Evolutionary conservation across 2,113 vertebrate species (phyloP).

Genomic region (Limanda limanda): DNA sequence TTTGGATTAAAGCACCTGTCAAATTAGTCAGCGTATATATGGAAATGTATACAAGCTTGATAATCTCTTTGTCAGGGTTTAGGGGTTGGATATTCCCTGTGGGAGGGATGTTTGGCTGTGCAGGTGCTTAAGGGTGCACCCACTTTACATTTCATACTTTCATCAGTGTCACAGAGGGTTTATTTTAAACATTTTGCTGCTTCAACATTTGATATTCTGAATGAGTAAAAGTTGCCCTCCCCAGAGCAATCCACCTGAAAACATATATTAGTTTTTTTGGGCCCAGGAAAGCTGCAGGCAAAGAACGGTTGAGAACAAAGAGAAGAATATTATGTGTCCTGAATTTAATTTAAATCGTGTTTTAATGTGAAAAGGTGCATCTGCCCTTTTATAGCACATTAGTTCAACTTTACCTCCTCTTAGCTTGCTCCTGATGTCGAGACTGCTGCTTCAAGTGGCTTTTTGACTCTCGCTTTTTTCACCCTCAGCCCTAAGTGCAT

Average conservation of each 20-base stretch:
- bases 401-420: slow-evolving; percentile 7
- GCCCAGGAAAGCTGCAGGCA: slow-evolving; percentile 26
- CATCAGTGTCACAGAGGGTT: neutral
- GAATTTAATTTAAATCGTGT: slow-evolving; percentile 40
- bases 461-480: slow-evolving; percentile 6
- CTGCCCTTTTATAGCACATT: slow-evolving; percentile 1
- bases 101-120: neutral
- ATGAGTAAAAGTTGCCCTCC: slow-evolving; percentile 32
- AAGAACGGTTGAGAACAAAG: slow-evolving; percentile 50
- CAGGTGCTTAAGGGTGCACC: neutral
- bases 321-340: slow-evolving; percentile 34
- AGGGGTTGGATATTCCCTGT: neutral
- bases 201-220: slow-evolving; percentile 47
- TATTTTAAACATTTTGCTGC: neutral
- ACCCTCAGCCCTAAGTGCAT: neutral
- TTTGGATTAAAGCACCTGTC: neutral
- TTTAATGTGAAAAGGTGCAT: slow-evolving; percentile 40
- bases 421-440: neutral
- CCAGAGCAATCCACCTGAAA: slow-evolving; percentile 17
- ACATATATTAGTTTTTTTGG: slow-evolving; percentile 1
- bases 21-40: neutral
- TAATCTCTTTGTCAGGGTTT: neutral
- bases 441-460: neutral
- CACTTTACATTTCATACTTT: neutral
- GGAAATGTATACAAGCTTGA: neutral